Conservation (phyloP, 2,797 vertebrate genomes). For the Typhlichthys eigenmanni region DNA sequence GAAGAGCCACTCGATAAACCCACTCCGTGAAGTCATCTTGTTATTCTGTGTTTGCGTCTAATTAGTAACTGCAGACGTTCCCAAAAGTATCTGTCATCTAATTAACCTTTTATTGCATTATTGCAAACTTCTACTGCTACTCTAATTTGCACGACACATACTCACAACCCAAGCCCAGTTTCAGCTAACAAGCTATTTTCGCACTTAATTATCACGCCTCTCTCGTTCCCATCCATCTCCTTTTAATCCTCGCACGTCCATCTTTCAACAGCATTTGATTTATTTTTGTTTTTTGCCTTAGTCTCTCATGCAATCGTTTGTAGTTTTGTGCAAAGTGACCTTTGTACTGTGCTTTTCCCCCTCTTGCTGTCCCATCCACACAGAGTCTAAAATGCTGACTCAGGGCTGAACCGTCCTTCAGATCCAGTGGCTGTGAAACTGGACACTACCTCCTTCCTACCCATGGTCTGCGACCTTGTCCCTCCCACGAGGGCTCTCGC, state of each 20-base stretch:
- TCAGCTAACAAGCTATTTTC: background rate
- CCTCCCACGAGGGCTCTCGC: background rate
- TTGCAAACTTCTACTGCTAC: background rate
- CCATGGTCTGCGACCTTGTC: background rate
- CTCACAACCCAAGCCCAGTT: background rate
- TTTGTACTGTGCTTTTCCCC: background rate
- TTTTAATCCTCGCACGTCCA: conserved; percentile 1
- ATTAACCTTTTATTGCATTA: background rate
- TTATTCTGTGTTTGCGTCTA: background rate
- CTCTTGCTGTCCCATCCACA: background rate
- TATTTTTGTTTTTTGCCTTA: background rate
- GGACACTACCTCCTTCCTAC: background rate
- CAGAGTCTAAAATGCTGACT: conserved; percentile 10
- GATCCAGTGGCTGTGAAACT: conserved; percentile 13
- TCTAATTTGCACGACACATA: background rate
- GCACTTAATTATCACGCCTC: background rate
- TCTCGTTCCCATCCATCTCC: background rate
- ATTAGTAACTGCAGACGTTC: too few relatives aligned
- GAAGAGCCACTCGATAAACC: too few relatives aligned
- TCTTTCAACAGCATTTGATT: background rate
- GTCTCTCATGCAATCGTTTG: background rate
- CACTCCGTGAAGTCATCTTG: background rate
- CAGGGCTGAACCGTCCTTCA: conserved; percentile 11
- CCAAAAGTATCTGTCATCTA: too few relatives aligned
- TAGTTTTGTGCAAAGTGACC: background rate